phyloP scores from a whole-genome alignment of 2,797 vertebrate genomes.

The Gymnoscopelus microlampas region DNA sequence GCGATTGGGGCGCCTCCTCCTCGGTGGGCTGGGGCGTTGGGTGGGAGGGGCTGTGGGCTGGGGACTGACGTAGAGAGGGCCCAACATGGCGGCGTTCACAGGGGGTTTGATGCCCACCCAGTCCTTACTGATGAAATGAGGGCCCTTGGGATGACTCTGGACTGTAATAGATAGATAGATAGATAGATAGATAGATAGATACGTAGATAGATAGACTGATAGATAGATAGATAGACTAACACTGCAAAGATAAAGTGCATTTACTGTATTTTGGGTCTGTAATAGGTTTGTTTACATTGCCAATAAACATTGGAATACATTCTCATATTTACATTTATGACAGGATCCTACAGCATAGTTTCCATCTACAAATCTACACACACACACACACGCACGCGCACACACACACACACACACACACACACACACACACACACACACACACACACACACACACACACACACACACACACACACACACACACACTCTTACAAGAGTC shows the following conservation, averaged over 20 bases:
- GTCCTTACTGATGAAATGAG: constrained; percentile 75
- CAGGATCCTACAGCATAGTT: no score
- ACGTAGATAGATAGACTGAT: background rate
- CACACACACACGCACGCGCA: background rate
- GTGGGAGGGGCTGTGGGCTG: constrained; percentile 36
- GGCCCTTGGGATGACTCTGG: constrained; percentile 46
- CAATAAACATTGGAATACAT: no score
- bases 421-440: background rate
- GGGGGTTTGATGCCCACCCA: constrained; percentile 86
- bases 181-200: background rate
- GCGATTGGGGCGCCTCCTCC: constrained; percentile 7
- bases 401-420: background rate
- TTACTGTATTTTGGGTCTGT: no score
- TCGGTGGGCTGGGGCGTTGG: background rate
- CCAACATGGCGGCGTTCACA: constrained; percentile 90
- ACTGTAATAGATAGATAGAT: constrained; percentile 35
- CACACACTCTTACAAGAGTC: constrained; percentile 59
- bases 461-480: background rate
- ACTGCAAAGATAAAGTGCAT: no score
- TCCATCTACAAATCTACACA: background rate
- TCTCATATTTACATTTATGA: no score
- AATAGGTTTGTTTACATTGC: no score
- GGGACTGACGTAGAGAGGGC: constrained; percentile 82
- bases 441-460: background rate
- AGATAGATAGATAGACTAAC: no score